Evolutionary conservation across 53 echinoderm and acorn worm genomes (phyloP), one percentile per base, ranked within the genome.

Genomic region (Actinopyga echinites): DNA sequence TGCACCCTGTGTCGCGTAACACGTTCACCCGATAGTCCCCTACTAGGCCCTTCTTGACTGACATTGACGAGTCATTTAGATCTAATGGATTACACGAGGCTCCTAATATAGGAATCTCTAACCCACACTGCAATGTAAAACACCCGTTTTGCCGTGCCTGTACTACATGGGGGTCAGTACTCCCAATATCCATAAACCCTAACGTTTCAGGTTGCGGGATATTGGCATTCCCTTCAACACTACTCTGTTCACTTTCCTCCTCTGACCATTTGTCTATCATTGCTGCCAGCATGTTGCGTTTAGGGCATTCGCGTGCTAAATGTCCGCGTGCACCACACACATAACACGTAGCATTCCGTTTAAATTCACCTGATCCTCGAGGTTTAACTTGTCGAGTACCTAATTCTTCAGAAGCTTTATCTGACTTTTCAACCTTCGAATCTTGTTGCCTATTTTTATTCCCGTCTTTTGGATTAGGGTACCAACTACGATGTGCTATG

Each of bases 401-500:
- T 37, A 37, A 37, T 37, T 37, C 37, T 37, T 5, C 37, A 37
- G 37, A 7, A 37, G 37, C 4, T 37, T 37, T 37, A 7, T 9
- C 24, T 57, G 5, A 57, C 21, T 57, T 57, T 22, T 22, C 24
- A 57, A 57, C 58, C 58, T 57, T 21, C 21, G n/a, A 4, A 30
- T 63, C 29, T 4, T 24, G 12, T 24, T 63, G 64, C 64, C 64
- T 63, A 12, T 4, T 4, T 30, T 31, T n/a, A 63, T 13, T 63
- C 31, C 64, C 12, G 5, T 63, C 64, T 63, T 25, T 63, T 12
- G 23, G 64, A 19, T 59, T 22, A 7, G 59, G 7, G 20, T 73
- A 44, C 85, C 85, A 85, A 31, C 85, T 75, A 20, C 64, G 75
- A 1, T 75, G 63, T 15, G 85, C 77, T 45, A 75, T 77, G 63